Percentiles rank a stretch among this genome's conserved stretches.
Conservation (phyloP, 1,140 invertebrate genomes). For the Drosophila insularis region DNA sequence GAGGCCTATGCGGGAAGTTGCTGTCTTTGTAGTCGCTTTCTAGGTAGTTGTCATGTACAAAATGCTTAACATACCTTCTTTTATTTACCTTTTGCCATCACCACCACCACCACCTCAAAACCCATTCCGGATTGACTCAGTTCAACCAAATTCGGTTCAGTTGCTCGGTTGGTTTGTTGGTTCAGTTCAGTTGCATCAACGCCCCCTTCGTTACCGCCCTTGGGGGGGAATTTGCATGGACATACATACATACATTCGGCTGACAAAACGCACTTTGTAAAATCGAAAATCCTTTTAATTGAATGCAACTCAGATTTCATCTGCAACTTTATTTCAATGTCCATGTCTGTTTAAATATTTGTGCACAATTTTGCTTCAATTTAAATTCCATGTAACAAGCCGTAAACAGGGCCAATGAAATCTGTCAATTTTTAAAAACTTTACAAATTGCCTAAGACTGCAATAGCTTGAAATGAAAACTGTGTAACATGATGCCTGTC, state of each 20-base stretch:
- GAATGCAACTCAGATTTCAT: conserved; percentile 66
- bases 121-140: conserved; percentile 16
- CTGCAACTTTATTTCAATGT: conserved; percentile 43
- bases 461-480: conserved; percentile 21
- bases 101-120: background rate
- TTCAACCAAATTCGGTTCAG: conserved; percentile 14
- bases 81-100: conserved; percentile 67
- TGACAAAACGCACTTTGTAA: conserved; percentile 76
- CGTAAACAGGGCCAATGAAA: conserved; percentile 6
- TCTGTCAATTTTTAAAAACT: conserved; percentile 7
- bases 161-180: conserved; percentile 1
- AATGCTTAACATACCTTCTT: conserved; percentile 73
- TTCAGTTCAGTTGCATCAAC: conserved; percentile 19
- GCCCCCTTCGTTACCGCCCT: conserved; percentile 17
- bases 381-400: conserved; percentile 73
- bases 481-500: conserved; percentile 1
- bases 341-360: conserved; percentile 68
- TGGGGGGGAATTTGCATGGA: background rate
- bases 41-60: conserved; percentile 72
- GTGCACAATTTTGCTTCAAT: conserved; percentile 69
- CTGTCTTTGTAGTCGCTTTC: conserved; percentile 56
- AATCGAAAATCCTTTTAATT: conserved; percentile 80
- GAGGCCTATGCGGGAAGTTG: conserved; percentile 46
- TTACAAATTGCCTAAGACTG: conserved; percentile 17
- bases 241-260: conserved; percentile 24